Base-by-base conservation (phyloP, 1,140 invertebrate species). In the Platyscapa corneri region DNA sequence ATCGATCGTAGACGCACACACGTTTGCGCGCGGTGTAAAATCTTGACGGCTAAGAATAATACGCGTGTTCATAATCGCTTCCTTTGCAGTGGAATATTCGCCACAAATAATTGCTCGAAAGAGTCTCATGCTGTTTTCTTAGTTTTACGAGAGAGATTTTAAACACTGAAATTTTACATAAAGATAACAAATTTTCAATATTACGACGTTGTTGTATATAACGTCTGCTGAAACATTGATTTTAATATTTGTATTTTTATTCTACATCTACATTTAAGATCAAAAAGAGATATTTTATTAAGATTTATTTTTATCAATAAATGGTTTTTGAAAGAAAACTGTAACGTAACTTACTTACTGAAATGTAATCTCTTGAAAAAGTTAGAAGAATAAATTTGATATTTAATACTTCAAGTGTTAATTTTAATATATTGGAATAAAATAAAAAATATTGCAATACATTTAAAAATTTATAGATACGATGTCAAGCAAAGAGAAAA, bases 151-250 rank as follows among this genome's bases (percentile, higher is more conserved):
- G 16, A 37, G 70, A 74, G 64, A 49, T 34, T 67, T 79, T 81
- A 81, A 81, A 30, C 20, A 49, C 32, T 46, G 65, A 53, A 81
- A 70, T 70, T 49, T 81, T 30, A 12, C 65, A 23, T 53, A 56
- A 49, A 81, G 64, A 81, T 49, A 32, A 49, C 79, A 81, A 81
- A 81, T 81, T 81, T 70, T 20, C 42, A 37, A 70, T 27, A 70
- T 81, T 70, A 86, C 88, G 86, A 85, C 84, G 79, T 81, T 86
- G 87, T 86, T 85, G 86, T 78, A 83, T 77, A 53, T 78, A 46
- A 65, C 86, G 74, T 46, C 86, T 87, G 23, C 37, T 20, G 34
- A 37, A 27, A 30, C 30, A 74, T 39, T 74, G 42, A 42, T 74
- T 74, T 39, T 37, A 42, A 74, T 42, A 77, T 46, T 76, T 53